Evolutionary conservation across 2,888 invertebrate genomes (phyloP).

Genomic region (Lysandra coridon): DNA sequence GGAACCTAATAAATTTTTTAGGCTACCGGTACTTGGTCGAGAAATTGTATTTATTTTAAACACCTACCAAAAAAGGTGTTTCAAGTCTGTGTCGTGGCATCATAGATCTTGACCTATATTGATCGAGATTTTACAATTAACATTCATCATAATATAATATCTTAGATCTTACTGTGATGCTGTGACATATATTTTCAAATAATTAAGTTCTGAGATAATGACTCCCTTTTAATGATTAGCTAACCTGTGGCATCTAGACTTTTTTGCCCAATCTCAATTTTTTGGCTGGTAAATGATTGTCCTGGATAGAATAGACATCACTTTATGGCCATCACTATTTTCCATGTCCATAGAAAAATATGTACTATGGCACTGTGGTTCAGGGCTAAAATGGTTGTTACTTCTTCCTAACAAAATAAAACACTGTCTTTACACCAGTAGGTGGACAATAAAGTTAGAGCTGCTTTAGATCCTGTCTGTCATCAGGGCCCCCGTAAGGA

Average conservation of each 20-base stretch:
- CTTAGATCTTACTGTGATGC: background rate
- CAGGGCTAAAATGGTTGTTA: background rate
- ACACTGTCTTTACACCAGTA: background rate
- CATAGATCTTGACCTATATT: background rate
- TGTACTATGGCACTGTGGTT: background rate
- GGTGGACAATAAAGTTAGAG: background rate
- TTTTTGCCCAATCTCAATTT: background rate
- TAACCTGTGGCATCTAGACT: background rate
- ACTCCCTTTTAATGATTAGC: background rate
- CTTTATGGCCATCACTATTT: background rate
- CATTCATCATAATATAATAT: background rate
- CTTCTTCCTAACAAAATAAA: background rate
- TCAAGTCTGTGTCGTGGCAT: background rate
- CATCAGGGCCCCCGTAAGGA: background rate
- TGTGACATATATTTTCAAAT: background rate
- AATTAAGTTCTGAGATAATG: background rate
- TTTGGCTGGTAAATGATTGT: background rate
- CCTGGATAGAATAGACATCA: background rate
- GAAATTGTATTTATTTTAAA: too few species aligned
- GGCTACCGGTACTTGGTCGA: too few species aligned
- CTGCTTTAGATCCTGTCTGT: background rate
- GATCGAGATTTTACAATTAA: background rate
- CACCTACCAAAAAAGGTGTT: background rate
- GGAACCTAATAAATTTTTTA: too few species aligned
- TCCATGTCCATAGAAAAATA: background rate